Evolutionary conservation across 2,888 invertebrate species (phyloP), one percentile per base, ranked within the genome.

Genomic region (Agrochola circellaris): DNA sequence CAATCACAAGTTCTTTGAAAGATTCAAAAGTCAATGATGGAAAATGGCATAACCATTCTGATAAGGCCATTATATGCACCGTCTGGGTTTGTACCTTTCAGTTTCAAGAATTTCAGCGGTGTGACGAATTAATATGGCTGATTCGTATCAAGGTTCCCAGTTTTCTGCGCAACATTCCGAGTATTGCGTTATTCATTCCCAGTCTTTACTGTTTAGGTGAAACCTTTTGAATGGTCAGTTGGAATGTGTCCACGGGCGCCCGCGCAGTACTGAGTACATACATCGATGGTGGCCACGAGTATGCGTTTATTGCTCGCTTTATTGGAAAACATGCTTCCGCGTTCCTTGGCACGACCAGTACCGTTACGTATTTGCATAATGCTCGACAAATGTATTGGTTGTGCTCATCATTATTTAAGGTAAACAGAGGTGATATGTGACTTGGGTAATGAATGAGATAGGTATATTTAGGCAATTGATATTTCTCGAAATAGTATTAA

Each of bases 311-410:
- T 93, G 92, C 93, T 92, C 91, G 93, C 90, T 93, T 94, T 95
- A 95, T 95, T 93, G 94, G 94, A 95, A 95, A 94, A 93, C 92
- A 91, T 89, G 90, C 93, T 95, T 95, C 95, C 95, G 95, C 95
- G 93, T 95, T 95, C 94, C 93, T 92, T 90, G 87, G 89, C 89
- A 87, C 89, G 86, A 88, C 85, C 87, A 89, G 87, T 90, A 92
- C 94, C 92, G 93, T 93, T 95, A 94, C 89, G 87, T 84, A 90
- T 94, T 92, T 92, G 89, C 92, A 93, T 93, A 92, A 91, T 89
- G 83, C 86, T 87, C 84, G 79, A 89, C 83, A 87, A 88, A 89
- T 79, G 84, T 85, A 86, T 84, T 87, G 85, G 83, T 81, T 77
- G 74, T 82, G 81, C 84, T 89, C 88, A 87, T 91, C 86, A 88